These are phyloP conservation scores for Mesaphorura yosii DNA, from an alignment of 1,140 invertebrate genomes.

Conservation along the genomic window DNA sequence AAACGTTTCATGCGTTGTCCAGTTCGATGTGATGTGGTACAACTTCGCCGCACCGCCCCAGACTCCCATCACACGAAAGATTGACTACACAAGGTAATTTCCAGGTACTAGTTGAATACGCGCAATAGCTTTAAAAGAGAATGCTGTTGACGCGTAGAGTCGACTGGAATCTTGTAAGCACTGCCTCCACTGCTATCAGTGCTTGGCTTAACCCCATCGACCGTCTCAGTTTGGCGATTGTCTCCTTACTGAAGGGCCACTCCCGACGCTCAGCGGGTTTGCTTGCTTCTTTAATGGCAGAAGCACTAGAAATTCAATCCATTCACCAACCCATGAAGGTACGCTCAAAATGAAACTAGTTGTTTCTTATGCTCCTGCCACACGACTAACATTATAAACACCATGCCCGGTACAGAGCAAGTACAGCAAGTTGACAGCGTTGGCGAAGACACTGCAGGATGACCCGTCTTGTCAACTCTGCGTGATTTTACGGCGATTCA, in stretches of 20 bases:
- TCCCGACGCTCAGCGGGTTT: slow-evolving; percentile 70
- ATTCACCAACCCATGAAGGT: slow-evolving; percentile 76
- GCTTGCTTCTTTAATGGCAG: slow-evolving; percentile 87
- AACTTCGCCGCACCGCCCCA: slow-evolving; percentile 93
- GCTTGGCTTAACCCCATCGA: slow-evolving; percentile 95
- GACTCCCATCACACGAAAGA: slow-evolving; percentile 85
- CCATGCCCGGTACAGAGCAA: slow-evolving; percentile 62
- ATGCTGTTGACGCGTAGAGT: slow-evolving; percentile 44
- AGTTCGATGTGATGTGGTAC: slow-evolving; percentile 86
- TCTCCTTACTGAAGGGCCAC: slow-evolving; percentile 61
- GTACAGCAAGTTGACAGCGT: slow-evolving; percentile 72
- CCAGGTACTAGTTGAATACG: slow-evolving; percentile 15
- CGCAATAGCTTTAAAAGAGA: not conserved
- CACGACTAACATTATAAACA: no score
- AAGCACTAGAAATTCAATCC: slow-evolving; percentile 71
- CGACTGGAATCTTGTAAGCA: slow-evolving; percentile 93
- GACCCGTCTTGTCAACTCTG: slow-evolving; percentile 92
- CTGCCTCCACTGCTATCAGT: slow-evolving; percentile 88
- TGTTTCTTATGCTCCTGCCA: not conserved
- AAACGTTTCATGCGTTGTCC: slow-evolving; percentile 66
- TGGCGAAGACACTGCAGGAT: slow-evolving; percentile 83
- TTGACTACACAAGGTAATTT: slow-evolving; percentile 74
- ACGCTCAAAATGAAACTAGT: slow-evolving; percentile 18
- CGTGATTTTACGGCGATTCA: slow-evolving; percentile 73
- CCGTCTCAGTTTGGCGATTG: slow-evolving; percentile 65